These are phyloP conservation scores for Bhutanitis thaidina DNA, from an alignment of 2,888 invertebrate species.

Conservation along the genomic window DNA sequence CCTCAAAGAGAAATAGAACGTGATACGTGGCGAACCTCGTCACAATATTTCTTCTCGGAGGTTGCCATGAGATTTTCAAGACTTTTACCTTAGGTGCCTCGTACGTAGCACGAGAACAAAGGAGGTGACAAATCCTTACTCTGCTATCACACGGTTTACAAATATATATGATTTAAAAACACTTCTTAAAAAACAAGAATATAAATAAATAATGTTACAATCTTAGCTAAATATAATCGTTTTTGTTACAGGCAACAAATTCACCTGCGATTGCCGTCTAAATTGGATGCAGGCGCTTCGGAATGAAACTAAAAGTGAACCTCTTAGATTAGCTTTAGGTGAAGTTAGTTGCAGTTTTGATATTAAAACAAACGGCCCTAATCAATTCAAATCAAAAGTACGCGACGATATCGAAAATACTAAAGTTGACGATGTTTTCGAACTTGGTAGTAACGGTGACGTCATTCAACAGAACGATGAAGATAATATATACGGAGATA, in stretches of 20 bases:
- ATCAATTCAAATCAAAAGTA: constrained; percentile 26
- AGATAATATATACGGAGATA: constrained; percentile 43
- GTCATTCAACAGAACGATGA: constrained; percentile 46
- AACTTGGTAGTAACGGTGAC: constrained; percentile 41
- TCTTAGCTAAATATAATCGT: too few species aligned
- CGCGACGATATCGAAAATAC: constrained; percentile 18
- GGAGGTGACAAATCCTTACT: too few species aligned
- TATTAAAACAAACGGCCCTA: constrained; percentile 29
- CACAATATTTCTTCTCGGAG: too few species aligned
- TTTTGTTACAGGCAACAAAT: constrained; percentile 84
- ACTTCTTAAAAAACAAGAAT: too few species aligned
- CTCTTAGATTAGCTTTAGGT: constrained; percentile 83
- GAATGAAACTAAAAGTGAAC: constrained; percentile 86
- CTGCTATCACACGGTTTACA: too few species aligned
- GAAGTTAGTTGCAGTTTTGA: constrained; percentile 81
- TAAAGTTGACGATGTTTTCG: constrained; percentile 39
- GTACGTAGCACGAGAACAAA: too few species aligned
- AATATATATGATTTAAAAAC: too few species aligned
- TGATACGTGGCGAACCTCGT: too few species aligned
- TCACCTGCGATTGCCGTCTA: constrained; percentile 89
- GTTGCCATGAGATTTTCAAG: too few species aligned
- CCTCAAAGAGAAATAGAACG: too few species aligned
- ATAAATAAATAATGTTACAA: too few species aligned
- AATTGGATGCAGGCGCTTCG: constrained; percentile 87
- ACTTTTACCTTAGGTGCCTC: too few species aligned